Base-by-base conservation (phyloP, 2,888 invertebrate genomes). In the Leucophenga maculata region DNA sequence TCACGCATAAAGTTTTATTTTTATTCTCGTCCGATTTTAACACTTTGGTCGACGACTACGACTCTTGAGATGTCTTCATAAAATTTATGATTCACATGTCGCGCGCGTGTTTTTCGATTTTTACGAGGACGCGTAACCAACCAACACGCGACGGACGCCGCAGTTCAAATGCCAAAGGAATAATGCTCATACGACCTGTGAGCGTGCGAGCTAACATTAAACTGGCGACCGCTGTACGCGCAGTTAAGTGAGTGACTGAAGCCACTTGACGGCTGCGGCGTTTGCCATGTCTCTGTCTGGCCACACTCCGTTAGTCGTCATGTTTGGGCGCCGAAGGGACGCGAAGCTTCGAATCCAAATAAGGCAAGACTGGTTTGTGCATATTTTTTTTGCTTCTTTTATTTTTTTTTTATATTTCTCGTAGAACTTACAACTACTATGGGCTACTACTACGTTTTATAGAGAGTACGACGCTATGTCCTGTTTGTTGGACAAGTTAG, bases 321-420 rank as follows among this genome's bases (percentile, higher is more conserved):
- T 6, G 3, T 6, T 4, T 48, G n/a, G 48, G 3, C 3, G 48
- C 16, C 13, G 48, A n/a, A n/a, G 16, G 50, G 39, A 50, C 20
- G 16, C 18, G 39, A 32, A 8, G 13, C 48, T 48, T 13, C 11
- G 4, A 16, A 68, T 50, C 69, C 69, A 72, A 50, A 55, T 52
- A 62, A 39, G 65, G 59, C 65, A 59, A 32, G 77, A 70, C 77
- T 65, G 70, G 69, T 74, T 77, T 73, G 66, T 64, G 68, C 65
- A 64, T 9, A 20, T 4, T 22, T 1, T 55, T 22, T 55, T 55
- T 55, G 22, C 26, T 22, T 13, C 13, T 55, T 55, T 55, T 6
- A 9, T 13, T 55, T 20, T 66, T 39, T 39, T 11, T 39, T 39
- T 39, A 11, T 8, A 11, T 39, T 39, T 39, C 11, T 32, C 39